Evolutionary conservation across 1,140 invertebrate species (phyloP).

Genomic region (Frieseomelitta varia): DNA sequence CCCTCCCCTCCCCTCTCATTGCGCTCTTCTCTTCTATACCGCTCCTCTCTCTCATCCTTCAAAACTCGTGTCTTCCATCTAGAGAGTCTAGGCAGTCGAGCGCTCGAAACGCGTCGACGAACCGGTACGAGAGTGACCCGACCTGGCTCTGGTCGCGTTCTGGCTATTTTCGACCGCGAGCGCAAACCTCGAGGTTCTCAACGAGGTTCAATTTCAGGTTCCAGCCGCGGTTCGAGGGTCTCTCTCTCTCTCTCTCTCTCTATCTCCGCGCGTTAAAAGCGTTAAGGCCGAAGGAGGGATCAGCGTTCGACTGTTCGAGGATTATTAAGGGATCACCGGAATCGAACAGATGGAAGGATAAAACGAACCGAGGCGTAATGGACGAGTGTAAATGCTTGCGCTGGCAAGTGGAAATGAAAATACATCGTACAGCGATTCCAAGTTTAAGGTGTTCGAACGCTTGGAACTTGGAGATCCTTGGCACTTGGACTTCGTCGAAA

Average conservation of each 20-base stretch:
- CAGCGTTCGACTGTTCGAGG: conserved; percentile 50
- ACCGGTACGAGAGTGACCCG: neutral
- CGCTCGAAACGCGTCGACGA: conserved; percentile 7
- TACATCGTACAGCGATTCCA: too few species aligned
- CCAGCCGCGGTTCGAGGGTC: conserved; percentile 30
- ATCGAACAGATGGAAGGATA: conserved; percentile 70
- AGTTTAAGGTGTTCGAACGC: too few species aligned
- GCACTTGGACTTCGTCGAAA: too few species aligned
- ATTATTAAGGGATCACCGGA: conserved; percentile 71
- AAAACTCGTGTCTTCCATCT: too few species aligned
- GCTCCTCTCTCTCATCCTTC: neutral
- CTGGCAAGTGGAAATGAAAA: conserved; percentile 36
- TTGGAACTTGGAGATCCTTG: too few species aligned
- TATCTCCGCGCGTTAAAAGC: conserved; percentile 13
- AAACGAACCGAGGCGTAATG: conserved; percentile 70
- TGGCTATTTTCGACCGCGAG: conserved; percentile 34
- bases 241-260: conserved; percentile 12
- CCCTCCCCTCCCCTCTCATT: conserved; percentile 20
- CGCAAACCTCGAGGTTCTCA: conserved; percentile 52
- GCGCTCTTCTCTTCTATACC: conserved; percentile 22
- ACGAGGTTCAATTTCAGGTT: conserved; percentile 54
- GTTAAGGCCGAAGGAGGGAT: neutral
- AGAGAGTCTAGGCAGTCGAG: conserved; percentile 2
- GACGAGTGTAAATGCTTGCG: conserved; percentile 54
- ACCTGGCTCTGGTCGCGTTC: neutral